phyloP scores from a whole-genome alignment of 2,888 invertebrate genomes.

The Phortica magna region DNA sequence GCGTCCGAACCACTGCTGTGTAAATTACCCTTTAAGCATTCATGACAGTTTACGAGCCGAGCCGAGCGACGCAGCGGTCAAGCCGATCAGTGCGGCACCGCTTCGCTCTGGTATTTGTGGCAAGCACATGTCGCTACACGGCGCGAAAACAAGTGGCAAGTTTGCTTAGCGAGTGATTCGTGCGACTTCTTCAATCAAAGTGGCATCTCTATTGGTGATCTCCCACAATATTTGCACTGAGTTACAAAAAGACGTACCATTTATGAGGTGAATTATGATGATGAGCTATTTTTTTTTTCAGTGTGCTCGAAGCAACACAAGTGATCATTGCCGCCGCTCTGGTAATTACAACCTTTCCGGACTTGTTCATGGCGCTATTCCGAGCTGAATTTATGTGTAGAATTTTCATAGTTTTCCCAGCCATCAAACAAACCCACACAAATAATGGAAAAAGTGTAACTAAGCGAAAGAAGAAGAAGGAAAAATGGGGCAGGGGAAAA shows the following conservation, averaged over 20 bases:
- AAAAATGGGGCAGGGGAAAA: not conserved
- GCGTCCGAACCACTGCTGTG: slow-evolving; percentile 68
- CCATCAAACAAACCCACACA: not conserved
- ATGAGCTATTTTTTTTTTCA: slow-evolving; percentile 26
- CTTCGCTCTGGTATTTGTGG: no score
- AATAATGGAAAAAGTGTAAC: not conserved
- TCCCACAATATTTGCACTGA: no score
- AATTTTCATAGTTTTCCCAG: slow-evolving; percentile 14
- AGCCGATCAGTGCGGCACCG: not conserved
- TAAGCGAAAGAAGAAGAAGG: not conserved
- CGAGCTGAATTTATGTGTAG: slow-evolving; percentile 55
- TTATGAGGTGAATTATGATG: slow-evolving; percentile 42
- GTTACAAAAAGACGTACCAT: no score
- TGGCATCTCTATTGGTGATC: no score
- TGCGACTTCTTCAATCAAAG: no score
- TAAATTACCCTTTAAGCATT: slow-evolving; percentile 49
- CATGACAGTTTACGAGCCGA: slow-evolving; percentile 40
- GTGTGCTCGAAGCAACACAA: slow-evolving; percentile 34
- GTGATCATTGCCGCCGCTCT: slow-evolving; percentile 49
- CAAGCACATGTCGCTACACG: slow-evolving; percentile 29
- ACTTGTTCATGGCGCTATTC: slow-evolving; percentile 66
- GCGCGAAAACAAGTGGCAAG: slow-evolving; percentile 22
- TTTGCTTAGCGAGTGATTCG: no score
- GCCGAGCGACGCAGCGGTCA: slow-evolving; percentile 38
- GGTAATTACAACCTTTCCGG: slow-evolving; percentile 72